Evolutionary conservation across 2,113 vertebrate genomes (phyloP).

Genomic region (Leptosomus discolor): DNA sequence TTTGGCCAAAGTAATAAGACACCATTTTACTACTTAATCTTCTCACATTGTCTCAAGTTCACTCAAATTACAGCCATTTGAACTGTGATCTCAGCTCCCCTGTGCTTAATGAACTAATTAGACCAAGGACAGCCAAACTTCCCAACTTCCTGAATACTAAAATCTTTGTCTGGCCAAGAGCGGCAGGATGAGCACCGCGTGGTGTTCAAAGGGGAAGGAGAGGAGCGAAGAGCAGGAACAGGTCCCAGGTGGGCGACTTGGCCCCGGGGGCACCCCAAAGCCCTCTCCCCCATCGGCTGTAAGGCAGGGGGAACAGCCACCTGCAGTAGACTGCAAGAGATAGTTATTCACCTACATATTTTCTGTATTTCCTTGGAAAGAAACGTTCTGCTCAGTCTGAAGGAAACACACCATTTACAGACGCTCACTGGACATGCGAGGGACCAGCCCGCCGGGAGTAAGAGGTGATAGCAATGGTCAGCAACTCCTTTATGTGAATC

Average conservation of each 20-base stretch:
- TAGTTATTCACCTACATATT: neutral
- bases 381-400: neutral
- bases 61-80: constrained; percentile 26
- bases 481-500: neutral
- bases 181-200: neutral
- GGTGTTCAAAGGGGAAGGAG: neutral
- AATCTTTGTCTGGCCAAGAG: neutral
- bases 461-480: neutral
- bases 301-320: neutral
- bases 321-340: neutral
- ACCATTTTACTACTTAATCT: constrained; percentile 11
- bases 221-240: neutral
- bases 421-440: neutral
- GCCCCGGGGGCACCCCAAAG: neutral
- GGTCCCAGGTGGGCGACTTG: neutral
- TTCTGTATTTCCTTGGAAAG: neutral
- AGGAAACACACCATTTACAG: neutral
- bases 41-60: constrained; percentile 12
- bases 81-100: constrained; percentile 20
- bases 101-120: constrained; percentile 33
- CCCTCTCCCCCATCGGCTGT: rapidly evolving
- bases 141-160: neutral
- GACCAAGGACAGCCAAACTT: constrained; percentile 15
- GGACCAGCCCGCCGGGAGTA: neutral
- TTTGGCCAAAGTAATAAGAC: neutral